These are phyloP conservation scores for Drosophila emarginata DNA, from an alignment of 2,888 invertebrate species.

Conservation along the genomic window DNA sequence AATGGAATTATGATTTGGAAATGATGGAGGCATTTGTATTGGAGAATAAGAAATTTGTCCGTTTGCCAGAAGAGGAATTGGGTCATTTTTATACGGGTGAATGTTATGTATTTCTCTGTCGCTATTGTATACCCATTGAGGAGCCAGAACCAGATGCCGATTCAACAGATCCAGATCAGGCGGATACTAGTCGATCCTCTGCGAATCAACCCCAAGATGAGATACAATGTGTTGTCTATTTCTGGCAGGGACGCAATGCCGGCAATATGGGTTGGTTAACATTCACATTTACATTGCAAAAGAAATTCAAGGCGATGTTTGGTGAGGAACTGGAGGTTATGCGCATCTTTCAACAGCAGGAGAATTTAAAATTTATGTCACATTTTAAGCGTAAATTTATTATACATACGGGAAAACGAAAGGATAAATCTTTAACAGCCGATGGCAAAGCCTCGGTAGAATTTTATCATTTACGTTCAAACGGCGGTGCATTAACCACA, in stretches of 20 bases:
- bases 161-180: neutral
- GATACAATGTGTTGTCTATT: constrained; percentile 98
- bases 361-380: constrained; percentile 98
- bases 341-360: constrained; percentile 98
- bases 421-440: constrained; percentile 81
- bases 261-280: constrained; percentile 99
- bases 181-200: constrained; percentile 4
- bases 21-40: constrained; percentile 98
- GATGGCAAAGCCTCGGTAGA: constrained; percentile 87
- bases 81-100: constrained; percentile 96
- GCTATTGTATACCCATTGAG: constrained; percentile 93
- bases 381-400: constrained; percentile 98
- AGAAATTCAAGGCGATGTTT: constrained; percentile 94
- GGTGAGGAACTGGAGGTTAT: constrained; percentile 96
- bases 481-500: constrained; percentile 96
- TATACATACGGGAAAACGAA: constrained; percentile 93
- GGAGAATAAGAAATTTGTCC: constrained; percentile 98
- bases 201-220: constrained; percentile 80
- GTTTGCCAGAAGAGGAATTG: constrained; percentile 96
- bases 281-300: constrained; percentile 97
- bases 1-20: constrained; percentile 99
- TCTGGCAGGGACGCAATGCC: constrained; percentile 99
- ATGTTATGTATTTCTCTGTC: constrained; percentile 98
- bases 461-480: constrained; percentile 97
- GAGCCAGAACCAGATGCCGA: constrained; percentile 84